Evolutionary conservation across 1,140 invertebrate species (phyloP), one percentile per base, ranked within the genome.

Genomic region (Psilanteris sp.): DNA sequence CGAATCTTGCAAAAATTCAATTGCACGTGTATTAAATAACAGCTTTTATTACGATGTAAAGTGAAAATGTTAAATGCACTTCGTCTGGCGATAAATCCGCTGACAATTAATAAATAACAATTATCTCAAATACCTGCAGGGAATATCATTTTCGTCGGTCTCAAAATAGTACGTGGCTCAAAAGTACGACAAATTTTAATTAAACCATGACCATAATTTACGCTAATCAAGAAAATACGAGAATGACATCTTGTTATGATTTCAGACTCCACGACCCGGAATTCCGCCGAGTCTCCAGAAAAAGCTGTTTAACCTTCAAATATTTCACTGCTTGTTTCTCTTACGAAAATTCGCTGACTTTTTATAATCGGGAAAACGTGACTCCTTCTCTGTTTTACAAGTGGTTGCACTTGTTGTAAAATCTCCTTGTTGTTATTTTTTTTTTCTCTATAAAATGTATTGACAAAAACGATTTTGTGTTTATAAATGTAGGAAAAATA

Each of bases 121-220:
- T 27, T 27, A 27, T 44, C 13, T 44, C 1, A 14, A 26, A 43
- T n/a, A 15, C 5, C 13, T 7, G 2, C 9, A 7, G 10, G 7
- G 4, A 14, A 29, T 44, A 27, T 44, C 24, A 29, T n/a, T n/a
- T n/a, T n/a, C n/a, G n/a, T n/a, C n/a, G n/a, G n/a, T n/a, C n/a
- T n/a, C n/a, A n/a, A n/a, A n/a, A n/a, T n/a, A n/a, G n/a, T n/a
- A n/a, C n/a, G n/a, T n/a, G n/a, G 3, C 15, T 9, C 24, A 8
- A 9, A 14, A 11, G 31, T 34, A 50, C 34, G 27, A 24, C 27
- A 44, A 41, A 61, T 59, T 77, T 72, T 64, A 77, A 72, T 72
- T 72, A 61, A 72, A 72, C 46, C 39, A 16, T 37, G 36, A 31
- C 34, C 29, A 46, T 61, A 67, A 61, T 61, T 67, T 74, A 67